Conservation (phyloP, 2,888 invertebrate genomes). For the Tethea ocularis region DNA sequence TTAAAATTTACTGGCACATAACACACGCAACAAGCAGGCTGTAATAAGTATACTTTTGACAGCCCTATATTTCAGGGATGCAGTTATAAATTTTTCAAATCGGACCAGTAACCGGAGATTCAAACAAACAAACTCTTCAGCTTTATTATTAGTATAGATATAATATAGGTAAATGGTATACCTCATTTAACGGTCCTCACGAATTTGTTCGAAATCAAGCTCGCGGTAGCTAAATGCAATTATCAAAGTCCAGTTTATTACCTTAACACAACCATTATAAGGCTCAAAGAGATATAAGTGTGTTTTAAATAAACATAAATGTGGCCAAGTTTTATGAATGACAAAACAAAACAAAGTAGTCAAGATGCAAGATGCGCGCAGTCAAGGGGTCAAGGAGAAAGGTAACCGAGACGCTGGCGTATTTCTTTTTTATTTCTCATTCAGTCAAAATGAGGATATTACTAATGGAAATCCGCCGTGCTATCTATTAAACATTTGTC, state of each 20-base stretch:
- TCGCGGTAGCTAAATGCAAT: no score
- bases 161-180: no score
- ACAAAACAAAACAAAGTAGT: slow-evolving; percentile 29
- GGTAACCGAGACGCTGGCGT: slow-evolving; percentile 27
- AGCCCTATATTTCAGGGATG: slow-evolving; percentile 1
- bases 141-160: no score
- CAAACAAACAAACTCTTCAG: no score
- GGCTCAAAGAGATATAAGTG: not conserved
- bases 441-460: not conserved
- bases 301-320: not conserved
- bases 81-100: no score
- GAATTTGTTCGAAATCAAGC: no score
- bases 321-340: not conserved
- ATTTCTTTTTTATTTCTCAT: not conserved
- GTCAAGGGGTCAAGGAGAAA: slow-evolving; percentile 62
- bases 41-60: not conserved
- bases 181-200: no score
- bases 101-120: no score
- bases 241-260: no score
- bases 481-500: no score
- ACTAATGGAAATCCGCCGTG: not conserved
- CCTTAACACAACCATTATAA: no score
- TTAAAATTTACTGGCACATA: slow-evolving; percentile 7
- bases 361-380: slow-evolving; percentile 30
- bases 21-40: not conserved